Evolutionary conservation across 2,113 vertebrate species (phyloP).

Genomic region (Myocastor coypus): DNA sequence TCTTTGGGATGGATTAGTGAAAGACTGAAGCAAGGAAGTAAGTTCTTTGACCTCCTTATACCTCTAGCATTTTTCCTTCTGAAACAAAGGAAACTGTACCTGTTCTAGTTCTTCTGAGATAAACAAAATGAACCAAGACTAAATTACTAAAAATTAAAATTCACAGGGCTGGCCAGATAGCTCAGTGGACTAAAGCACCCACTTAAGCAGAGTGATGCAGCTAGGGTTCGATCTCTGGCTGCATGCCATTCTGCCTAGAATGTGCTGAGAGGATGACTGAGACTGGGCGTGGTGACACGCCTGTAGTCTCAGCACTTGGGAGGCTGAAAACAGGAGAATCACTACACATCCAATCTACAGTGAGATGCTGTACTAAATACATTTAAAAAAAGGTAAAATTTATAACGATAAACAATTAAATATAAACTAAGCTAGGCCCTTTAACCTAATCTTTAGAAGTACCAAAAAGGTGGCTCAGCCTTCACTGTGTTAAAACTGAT

Average conservation of each 20-base stretch:
- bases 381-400: background rate
- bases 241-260: too few species aligned
- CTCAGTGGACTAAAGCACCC: too few species aligned
- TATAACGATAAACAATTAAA: background rate
- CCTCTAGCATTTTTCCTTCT: background rate
- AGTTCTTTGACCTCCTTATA: background rate
- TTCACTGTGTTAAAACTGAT: constrained; percentile 17
- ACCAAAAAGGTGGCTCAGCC: background rate
- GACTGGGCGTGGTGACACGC: too few species aligned
- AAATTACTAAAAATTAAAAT: constrained; percentile 4
- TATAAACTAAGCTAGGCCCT: background rate
- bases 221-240: too few species aligned
- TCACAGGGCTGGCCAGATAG: background rate
- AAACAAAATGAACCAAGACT: constrained; percentile 21
- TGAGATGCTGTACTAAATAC: too few species aligned
- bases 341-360: too few species aligned
- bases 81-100: background rate
- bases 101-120: background rate
- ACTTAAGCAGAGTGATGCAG: too few species aligned
- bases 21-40: background rate
- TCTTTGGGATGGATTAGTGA: background rate
- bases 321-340: too few species aligned
- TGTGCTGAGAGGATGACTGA: too few species aligned
- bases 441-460: background rate
- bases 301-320: too few species aligned